A percentile compares a stretch with the other conserved stretches of the same genome.
Conservation (phyloP, 2,797 vertebrate species). For the Synaphobranchus kaupii region DNA sequence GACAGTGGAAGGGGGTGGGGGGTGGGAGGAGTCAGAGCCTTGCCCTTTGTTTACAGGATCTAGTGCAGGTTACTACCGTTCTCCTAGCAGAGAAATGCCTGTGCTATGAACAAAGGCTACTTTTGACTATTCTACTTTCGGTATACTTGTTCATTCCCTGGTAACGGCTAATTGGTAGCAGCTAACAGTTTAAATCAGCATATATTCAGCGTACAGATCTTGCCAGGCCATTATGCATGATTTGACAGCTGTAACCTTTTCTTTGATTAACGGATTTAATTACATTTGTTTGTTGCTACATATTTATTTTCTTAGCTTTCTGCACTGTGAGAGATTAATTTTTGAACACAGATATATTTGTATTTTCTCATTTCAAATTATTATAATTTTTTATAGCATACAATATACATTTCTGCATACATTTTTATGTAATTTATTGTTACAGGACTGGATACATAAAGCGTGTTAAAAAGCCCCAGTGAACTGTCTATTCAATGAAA, state of each 20-base stretch:
- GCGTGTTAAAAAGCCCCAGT: background rate
- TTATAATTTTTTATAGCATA: background rate
- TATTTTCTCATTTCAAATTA: background rate
- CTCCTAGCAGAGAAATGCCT: background rate
- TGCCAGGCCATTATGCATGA: constrained; percentile 42
- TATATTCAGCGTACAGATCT: constrained; percentile 44
- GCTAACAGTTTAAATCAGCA: constrained; percentile 31
- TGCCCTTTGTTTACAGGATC: background rate
- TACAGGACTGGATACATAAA: background rate
- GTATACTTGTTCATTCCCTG: constrained; percentile 47
- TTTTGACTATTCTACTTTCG: background rate
- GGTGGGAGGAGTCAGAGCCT: background rate
- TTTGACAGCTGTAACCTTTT: constrained; percentile 36
- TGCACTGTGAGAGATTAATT: background rate
- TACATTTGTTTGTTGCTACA: constrained; percentile 27
- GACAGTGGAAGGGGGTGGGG: background rate
- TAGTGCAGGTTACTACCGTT: background rate
- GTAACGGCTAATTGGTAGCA: constrained; percentile 48
- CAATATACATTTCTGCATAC: background rate
- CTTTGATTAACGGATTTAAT: constrained; percentile 37
- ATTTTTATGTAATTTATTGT: background rate
- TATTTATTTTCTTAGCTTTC: constrained; percentile 32
- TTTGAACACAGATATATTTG: background rate
- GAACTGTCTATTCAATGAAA: background rate
- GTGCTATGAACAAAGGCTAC: no score